Conservation (phyloP, 2,888 invertebrate species). For the Smittia aterrima region DNA sequence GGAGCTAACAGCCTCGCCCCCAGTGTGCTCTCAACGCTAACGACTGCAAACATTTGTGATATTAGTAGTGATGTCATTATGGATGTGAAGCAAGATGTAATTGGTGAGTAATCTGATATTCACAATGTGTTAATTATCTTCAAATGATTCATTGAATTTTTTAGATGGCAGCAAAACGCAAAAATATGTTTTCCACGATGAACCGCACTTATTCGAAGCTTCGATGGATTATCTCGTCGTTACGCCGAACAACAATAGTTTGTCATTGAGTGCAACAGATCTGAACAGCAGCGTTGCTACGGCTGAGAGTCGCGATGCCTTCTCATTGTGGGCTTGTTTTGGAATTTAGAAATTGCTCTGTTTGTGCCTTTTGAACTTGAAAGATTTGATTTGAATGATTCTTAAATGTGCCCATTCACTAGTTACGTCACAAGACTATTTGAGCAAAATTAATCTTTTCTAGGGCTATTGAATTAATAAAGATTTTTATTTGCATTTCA, state of each 20-base stretch:
- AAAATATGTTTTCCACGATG: constrained; percentile 45
- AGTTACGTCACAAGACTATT: neutral
- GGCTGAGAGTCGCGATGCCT: constrained; percentile 4
- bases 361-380: constrained; percentile 29
- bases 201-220: constrained; percentile 48
- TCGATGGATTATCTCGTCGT: constrained; percentile 47
- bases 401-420: too few relatives aligned
- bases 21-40: constrained; percentile 52
- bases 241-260: constrained; percentile 19
- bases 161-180: constrained; percentile 26
- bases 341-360: constrained; percentile 4
- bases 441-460: neutral
- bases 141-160: neutral
- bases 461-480: neutral
- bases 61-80: constrained; percentile 33
- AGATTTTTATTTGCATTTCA: too few relatives aligned
- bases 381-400: neutral
- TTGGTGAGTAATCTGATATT: constrained; percentile 22
- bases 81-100: constrained; percentile 33
- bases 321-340: constrained; percentile 27
- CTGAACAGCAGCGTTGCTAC: constrained; percentile 8
- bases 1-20: constrained; percentile 61
- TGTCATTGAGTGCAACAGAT: constrained; percentile 2
- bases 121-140: too few relatives aligned
- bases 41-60: constrained; percentile 46